These are phyloP conservation scores for Hymenopus coronatus DNA, from an alignment of 2,888 invertebrate species.

Conservation along the genomic window DNA sequence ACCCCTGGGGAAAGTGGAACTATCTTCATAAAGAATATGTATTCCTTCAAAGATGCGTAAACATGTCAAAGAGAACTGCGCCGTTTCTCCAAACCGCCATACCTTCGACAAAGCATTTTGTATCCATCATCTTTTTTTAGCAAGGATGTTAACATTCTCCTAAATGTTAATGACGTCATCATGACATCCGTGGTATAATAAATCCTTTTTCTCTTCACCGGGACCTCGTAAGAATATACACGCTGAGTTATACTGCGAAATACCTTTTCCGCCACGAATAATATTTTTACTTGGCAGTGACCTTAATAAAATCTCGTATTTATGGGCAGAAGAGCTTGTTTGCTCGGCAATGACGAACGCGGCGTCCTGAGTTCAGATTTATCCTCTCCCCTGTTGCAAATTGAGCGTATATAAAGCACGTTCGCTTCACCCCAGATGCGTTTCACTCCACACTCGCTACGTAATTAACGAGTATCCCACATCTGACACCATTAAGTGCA, in stretches of 20 bases:
- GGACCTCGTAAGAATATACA: not conserved
- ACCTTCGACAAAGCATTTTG: not conserved
- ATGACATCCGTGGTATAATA: not conserved
- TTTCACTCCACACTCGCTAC: not conserved
- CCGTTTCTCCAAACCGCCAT: not conserved
- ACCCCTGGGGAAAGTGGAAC: too few relatives aligned
- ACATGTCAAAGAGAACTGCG: too few relatives aligned
- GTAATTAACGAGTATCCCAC: not conserved
- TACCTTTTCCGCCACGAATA: not conserved
- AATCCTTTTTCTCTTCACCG: not conserved
- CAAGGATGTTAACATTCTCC: not conserved
- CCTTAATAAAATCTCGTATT: not conserved
- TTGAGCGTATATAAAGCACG: not conserved
- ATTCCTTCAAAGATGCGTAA: too few relatives aligned
- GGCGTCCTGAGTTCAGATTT: conserved; percentile 30
- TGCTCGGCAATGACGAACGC: conserved; percentile 37
- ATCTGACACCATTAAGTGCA: not conserved
- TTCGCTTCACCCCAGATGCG: not conserved
- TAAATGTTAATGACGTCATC: not conserved
- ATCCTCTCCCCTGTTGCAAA: not conserved
- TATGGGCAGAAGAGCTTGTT: not conserved
- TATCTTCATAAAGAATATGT: too few relatives aligned
- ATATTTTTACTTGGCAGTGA: conserved; percentile 14
- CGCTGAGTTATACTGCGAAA: not conserved
- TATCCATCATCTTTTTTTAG: not conserved